Percentiles rank a stretch among this genome's conserved stretches.
These are phyloP conservation scores for Noctuana brunneofusca DNA, from an alignment of 2,888 invertebrate species.

Conservation along the genomic window DNA sequence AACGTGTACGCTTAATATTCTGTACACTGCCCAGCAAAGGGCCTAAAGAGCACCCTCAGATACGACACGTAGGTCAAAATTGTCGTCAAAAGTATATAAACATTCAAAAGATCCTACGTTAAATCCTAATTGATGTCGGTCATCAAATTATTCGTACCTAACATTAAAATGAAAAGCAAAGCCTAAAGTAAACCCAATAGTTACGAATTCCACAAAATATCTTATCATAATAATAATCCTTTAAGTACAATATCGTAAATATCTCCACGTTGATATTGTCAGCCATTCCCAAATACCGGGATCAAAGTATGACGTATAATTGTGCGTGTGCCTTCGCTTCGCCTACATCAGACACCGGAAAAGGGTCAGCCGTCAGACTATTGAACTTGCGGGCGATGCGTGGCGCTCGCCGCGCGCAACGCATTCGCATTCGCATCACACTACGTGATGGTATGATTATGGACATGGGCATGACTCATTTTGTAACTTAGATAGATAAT, in stretches of 20 bases:
- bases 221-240: too few species aligned
- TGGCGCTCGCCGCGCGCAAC: constrained; percentile 41
- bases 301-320: constrained; percentile 5
- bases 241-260: too few species aligned
- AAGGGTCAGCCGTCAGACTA: constrained; percentile 68
- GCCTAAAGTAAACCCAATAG: too few species aligned
- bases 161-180: too few species aligned
- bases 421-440: constrained; percentile 41
- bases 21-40: background rate
- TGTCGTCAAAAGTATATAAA: too few species aligned
- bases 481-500: constrained; percentile 25
- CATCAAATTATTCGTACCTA: too few species aligned
- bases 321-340: constrained; percentile 20
- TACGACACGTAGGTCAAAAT: too few species aligned
- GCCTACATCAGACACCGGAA: constrained; percentile 59
- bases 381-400: constrained; percentile 59
- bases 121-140: too few species aligned
- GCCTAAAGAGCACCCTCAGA: too few species aligned
- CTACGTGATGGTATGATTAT: constrained; percentile 20
- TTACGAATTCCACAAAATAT: too few species aligned
- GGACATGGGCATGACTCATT: constrained; percentile 51
- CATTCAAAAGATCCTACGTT: too few species aligned
- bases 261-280: background rate
- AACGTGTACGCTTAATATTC: constrained; percentile 3
- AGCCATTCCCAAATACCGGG: constrained; percentile 13